phyloP scores from a whole-genome alignment of 2,113 vertebrate genomes.

The Ctenodactylus gundi region DNA sequence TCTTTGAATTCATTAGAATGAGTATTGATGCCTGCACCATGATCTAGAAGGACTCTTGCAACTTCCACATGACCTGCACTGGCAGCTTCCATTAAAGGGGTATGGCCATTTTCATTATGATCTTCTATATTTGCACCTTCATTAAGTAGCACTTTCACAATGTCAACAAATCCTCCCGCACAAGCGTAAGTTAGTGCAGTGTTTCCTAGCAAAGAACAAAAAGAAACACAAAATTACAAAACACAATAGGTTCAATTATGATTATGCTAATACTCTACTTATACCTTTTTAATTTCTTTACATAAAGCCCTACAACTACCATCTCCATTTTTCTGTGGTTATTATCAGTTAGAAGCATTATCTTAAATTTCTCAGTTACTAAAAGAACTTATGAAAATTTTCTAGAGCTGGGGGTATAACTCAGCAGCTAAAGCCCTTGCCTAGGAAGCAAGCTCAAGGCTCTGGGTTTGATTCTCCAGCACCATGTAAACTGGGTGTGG shows the following conservation, averaged over 20 bases:
- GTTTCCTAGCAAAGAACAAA: constrained; percentile 88
- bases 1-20: constrained; percentile 99
- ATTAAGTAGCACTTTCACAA: constrained; percentile 98
- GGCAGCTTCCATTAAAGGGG: constrained; percentile 98
- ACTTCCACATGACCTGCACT: constrained; percentile 98
- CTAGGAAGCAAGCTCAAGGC: too few species aligned
- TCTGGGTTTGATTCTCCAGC: too few species aligned
- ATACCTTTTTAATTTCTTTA: constrained; percentile 22
- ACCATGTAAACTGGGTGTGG: too few species aligned
- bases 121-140: constrained; percentile 99
- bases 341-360: constrained; percentile 29
- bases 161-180: constrained; percentile 98
- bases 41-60: constrained; percentile 96
- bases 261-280: neutral
- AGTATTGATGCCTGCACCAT: constrained; percentile 98
- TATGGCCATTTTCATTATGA: constrained; percentile 99
- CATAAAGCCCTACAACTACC: neutral
- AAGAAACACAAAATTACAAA: constrained; percentile 40
- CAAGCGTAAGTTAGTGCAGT: constrained; percentile 98
- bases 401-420: too few species aligned
- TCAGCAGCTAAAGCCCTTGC: too few species aligned
- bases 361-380: constrained; percentile 44
- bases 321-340: neutral
- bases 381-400: constrained; percentile 20
- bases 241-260: constrained; percentile 16